Percentiles rank a stretch among this genome's conserved stretches.
Evolutionary conservation across 2,113 vertebrate species (phyloP).

Genomic region (cattle (Bos taurus)): ARS-UCD2.0 NC_037338.1:44632001-44632500

Average conservation of each 20-base stretch:
- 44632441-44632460: constrained; percentile 7
- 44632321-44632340: constrained; percentile 81
- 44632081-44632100: neutral
- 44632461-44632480: neutral
- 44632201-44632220: neutral
- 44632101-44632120: neutral
- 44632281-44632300: constrained; percentile 56
- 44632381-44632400: constrained; percentile 77
- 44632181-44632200: neutral
- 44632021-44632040: neutral
- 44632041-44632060: neutral
- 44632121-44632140: constrained; percentile 1
- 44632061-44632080: neutral
- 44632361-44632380: constrained; percentile 82
- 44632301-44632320: constrained; percentile 68
- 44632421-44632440: neutral
- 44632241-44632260: constrained; percentile 77
- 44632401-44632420: constrained; percentile 37
- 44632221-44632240: constrained; percentile 86
- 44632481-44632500: constrained; percentile 1
- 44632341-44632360: constrained; percentile 88
- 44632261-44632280: constrained; percentile 40
- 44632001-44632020: neutral
- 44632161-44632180: neutral
- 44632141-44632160: neutral